These are phyloP conservation scores for Drosophila albomicans DNA, from an alignment of 1,140 invertebrate species.

Conservation along the genomic window DNA sequence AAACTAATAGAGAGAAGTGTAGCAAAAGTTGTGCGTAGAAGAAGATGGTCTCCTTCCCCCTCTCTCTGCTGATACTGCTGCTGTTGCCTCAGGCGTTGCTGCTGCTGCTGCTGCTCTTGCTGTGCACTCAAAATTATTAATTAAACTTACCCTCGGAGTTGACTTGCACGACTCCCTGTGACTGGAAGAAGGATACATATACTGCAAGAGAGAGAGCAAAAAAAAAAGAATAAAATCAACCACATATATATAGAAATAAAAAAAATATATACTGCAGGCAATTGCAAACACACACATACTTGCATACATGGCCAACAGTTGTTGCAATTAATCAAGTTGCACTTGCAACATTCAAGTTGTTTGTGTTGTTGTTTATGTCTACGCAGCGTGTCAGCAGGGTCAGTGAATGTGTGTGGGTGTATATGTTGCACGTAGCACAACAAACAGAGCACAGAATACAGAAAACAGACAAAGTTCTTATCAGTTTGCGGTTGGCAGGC, in stretches of 20 bases:
- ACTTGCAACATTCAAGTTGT: slow-evolving; percentile 13
- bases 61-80: background rate
- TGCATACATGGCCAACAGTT: slow-evolving; percentile 3
- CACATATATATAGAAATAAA: slow-evolving; percentile 19
- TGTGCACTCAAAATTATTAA: slow-evolving; percentile 77
- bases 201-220: slow-evolving; percentile 69
- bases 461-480: slow-evolving; percentile 51
- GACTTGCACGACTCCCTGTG: slow-evolving; percentile 66
- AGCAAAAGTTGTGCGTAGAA: slow-evolving; percentile 56
- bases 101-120: slow-evolving; percentile 7
- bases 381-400: slow-evolving; percentile 31
- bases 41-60: background rate
- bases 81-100: slow-evolving; percentile 9
- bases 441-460: slow-evolving; percentile 20
- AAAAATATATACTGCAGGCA: slow-evolving; percentile 20
- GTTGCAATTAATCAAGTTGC: slow-evolving; percentile 55
- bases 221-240: slow-evolving; percentile 16
- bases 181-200: slow-evolving; percentile 67
- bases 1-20: slow-evolving; percentile 72
- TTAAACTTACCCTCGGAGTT: slow-evolving; percentile 84
- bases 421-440: slow-evolving; percentile 34
- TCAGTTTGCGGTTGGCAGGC: slow-evolving; percentile 59
- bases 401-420: background rate
- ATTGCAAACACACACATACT: slow-evolving; percentile 8
- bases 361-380: slow-evolving; percentile 19